Conservation (phyloP, 2,797 vertebrate genomes). For the Enteromius viviparus region DNA sequence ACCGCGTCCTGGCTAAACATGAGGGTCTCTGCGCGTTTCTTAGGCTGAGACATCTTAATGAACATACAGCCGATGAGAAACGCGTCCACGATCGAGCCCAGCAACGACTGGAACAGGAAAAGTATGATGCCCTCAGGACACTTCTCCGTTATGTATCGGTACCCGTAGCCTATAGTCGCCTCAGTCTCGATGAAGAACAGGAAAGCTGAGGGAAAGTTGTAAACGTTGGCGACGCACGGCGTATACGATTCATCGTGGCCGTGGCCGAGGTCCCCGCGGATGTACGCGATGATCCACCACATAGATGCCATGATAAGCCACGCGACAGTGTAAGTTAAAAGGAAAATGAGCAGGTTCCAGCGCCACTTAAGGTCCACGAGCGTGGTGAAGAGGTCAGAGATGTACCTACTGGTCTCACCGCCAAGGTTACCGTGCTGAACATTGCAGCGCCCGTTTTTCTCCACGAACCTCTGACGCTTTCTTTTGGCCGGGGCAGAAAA, state of each 20-base stretch:
- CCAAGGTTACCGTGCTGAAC: constrained; percentile 92
- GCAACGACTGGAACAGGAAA: constrained; percentile 89
- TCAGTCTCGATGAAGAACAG: constrained; percentile 93
- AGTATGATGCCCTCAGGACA: constrained; percentile 90
- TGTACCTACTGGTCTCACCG: constrained; percentile 87
- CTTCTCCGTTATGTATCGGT: constrained; percentile 90
- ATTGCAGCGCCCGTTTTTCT: constrained; percentile 93
- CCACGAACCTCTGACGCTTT: constrained; percentile 90
- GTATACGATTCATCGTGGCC: constrained; percentile 79
- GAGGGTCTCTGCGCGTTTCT: constrained; percentile 91
- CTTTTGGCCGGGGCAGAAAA: constrained; percentile 78
- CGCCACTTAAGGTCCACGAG: constrained; percentile 93
- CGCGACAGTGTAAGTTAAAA: constrained; percentile 89
- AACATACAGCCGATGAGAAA: constrained; percentile 95
- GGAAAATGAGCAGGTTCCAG: constrained; percentile 92
- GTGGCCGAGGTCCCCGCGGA: constrained; percentile 85
- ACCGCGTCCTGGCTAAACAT: constrained; percentile 91
- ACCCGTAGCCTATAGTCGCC: constrained; percentile 89
- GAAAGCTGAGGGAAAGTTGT: constrained; percentile 93
- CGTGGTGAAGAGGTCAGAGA: constrained; percentile 91
- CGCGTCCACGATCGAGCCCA: constrained; percentile 90
- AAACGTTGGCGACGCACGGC: constrained; percentile 90
- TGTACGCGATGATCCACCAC: constrained; percentile 92
- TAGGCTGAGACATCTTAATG: constrained; percentile 95
- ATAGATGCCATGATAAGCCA: constrained; percentile 94